Evolutionary conservation across 2,113 vertebrate species (phyloP).

Genomic region (Neogale vison): DNA sequence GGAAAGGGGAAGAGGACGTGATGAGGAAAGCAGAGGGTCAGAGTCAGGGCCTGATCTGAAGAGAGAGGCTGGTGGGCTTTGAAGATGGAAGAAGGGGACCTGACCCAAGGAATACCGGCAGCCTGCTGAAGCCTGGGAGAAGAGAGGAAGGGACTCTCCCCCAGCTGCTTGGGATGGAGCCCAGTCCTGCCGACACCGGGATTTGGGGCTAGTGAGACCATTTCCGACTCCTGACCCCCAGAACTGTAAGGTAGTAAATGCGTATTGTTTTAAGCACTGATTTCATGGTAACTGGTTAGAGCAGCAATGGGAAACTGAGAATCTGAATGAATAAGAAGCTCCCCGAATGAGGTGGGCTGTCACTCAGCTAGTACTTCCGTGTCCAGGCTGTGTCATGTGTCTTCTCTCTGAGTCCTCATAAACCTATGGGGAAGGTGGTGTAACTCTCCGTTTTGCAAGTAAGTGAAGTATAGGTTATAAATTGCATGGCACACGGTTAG

Average conservation of each 20-base stretch:
- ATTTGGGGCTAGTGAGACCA: background rate
- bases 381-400: background rate
- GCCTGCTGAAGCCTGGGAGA: background rate
- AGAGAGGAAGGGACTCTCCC: background rate
- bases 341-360: background rate
- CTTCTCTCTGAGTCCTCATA: background rate
- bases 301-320: background rate
- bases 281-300: background rate
- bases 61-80: background rate
- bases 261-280: background rate
- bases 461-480: background rate
- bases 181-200: background rate
- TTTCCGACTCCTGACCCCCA: background rate
- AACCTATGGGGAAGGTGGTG: background rate
- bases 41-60: background rate
- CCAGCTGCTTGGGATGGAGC: accelerated
- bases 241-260: background rate
- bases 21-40: background rate
- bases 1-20: background rate
- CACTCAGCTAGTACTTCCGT: too few relatives aligned
- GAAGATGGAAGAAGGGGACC: background rate
- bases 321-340: background rate
- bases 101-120: background rate
- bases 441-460: background rate
- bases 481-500: background rate